Conservation (phyloP, 2,797 vertebrate genomes). For the Malacoctenus gilli region DNA sequence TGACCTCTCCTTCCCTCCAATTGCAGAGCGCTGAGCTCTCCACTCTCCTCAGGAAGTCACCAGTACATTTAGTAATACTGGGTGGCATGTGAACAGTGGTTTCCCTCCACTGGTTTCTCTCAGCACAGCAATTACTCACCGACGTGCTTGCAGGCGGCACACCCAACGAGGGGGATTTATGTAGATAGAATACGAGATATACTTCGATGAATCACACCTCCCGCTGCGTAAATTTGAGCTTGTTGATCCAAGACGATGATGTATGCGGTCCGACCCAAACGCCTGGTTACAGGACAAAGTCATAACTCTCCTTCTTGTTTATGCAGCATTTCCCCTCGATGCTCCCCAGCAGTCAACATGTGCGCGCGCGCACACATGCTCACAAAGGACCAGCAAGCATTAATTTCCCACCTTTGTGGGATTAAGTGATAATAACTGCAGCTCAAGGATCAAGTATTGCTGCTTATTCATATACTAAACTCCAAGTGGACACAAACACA, state of each 20-base stretch:
- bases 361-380: constrained; percentile 1
- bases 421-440: constrained; percentile 28
- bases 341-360: neutral
- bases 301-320: constrained; percentile 65
- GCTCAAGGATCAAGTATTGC: constrained; percentile 10
- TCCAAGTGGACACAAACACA: constrained; percentile 1
- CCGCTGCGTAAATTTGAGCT: constrained; percentile 65
- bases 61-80: constrained; percentile 31
- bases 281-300: constrained; percentile 52
- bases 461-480: constrained; percentile 14
- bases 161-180: constrained; percentile 77
- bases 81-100: constrained; percentile 42
- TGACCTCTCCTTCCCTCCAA: no score
- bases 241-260: constrained; percentile 72
- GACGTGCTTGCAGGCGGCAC: constrained; percentile 55
- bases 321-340: constrained; percentile 2
- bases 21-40: neutral
- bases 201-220: constrained; percentile 64
- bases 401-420: neutral
- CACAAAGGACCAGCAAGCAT: neutral
- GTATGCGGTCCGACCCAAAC: constrained; percentile 49
- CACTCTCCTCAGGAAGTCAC: constrained; percentile 17
- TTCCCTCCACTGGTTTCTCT: constrained; percentile 51
- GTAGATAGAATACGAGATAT: constrained; percentile 59
- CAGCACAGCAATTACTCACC: constrained; percentile 69